Evolutionary conservation across 2,888 invertebrate genomes (phyloP).

Genomic region (Dendrolimus houi): DNA sequence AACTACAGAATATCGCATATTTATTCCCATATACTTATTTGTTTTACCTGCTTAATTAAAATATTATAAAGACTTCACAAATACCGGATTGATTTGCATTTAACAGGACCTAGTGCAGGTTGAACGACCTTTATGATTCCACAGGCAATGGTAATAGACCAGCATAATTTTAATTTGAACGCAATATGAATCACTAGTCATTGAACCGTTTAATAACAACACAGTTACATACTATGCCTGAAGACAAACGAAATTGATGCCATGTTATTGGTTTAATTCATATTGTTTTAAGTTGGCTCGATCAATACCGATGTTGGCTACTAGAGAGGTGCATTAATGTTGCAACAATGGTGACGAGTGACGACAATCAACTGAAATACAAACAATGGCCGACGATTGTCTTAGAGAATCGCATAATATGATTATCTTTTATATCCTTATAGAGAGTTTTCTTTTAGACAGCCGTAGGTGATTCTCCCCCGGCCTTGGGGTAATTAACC

Average conservation of each 20-base stretch:
- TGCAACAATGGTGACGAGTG: too few species aligned
- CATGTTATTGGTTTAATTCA: too few species aligned
- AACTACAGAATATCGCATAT: neutral
- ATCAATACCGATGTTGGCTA: too few species aligned
- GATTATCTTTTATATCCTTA: neutral
- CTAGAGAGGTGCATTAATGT: too few species aligned
- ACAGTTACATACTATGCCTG: neutral
- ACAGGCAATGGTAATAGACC: slow-evolving; percentile 35
- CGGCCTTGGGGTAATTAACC: slow-evolving; percentile 69
- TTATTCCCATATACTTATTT: neutral
- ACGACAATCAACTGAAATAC: too few species aligned
- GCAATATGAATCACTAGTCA: slow-evolving; percentile 38
- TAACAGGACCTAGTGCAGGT: slow-evolving; percentile 41
- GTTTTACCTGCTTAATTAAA: neutral
- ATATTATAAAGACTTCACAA: slow-evolving; percentile 1
- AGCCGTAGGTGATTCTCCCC: slow-evolving; percentile 30
- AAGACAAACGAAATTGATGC: too few species aligned
- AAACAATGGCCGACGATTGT: neutral
- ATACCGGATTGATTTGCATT: slow-evolving; percentile 19
- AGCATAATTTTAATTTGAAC: slow-evolving; percentile 31
- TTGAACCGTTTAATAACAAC: slow-evolving; percentile 18
- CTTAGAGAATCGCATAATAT: neutral
- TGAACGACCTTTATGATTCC: slow-evolving; percentile 53
- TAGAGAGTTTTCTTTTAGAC: slow-evolving; percentile 13
- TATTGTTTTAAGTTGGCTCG: too few species aligned